Conservation (phyloP, 2,888 invertebrate genomes). For the Tachina lurida region DNA sequence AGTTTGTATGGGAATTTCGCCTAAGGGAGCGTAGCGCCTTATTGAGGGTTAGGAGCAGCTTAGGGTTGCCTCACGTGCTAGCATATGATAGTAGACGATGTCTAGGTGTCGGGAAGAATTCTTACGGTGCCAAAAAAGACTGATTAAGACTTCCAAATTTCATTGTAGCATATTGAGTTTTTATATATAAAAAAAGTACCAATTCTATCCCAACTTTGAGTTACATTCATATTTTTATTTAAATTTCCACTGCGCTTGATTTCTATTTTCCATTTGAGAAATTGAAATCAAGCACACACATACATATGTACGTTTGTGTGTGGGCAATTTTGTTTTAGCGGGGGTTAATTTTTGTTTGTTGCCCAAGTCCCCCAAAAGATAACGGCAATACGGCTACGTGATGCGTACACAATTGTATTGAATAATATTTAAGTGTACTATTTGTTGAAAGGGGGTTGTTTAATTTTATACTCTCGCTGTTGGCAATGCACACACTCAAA, state of each 20-base stretch:
- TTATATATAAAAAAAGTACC: background rate
- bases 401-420: slow-evolving; percentile 61
- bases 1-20: no score
- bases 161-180: background rate
- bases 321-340: background rate
- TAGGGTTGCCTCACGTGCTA: no score
- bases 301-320: background rate
- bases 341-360: slow-evolving; percentile 57
- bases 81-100: no score
- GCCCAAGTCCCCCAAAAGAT: slow-evolving; percentile 61
- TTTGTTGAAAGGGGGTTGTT: slow-evolving; percentile 44
- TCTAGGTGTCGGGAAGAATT: no score
- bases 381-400: slow-evolving; percentile 26
- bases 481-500: background rate
- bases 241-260: slow-evolving; percentile 61
- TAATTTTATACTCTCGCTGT: background rate
- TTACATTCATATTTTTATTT: slow-evolving; percentile 23
- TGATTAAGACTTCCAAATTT: no score
- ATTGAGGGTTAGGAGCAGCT: no score
- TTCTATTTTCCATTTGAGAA: slow-evolving; percentile 61
- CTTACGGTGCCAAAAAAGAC: no score
- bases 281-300: slow-evolving; percentile 30
- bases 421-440: slow-evolving; percentile 18
- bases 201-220: background rate
- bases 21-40: no score